Evolutionary conservation across 2,797 vertebrate species (phyloP).

Genomic region (Melanotaenia parkinsoni): DNA sequence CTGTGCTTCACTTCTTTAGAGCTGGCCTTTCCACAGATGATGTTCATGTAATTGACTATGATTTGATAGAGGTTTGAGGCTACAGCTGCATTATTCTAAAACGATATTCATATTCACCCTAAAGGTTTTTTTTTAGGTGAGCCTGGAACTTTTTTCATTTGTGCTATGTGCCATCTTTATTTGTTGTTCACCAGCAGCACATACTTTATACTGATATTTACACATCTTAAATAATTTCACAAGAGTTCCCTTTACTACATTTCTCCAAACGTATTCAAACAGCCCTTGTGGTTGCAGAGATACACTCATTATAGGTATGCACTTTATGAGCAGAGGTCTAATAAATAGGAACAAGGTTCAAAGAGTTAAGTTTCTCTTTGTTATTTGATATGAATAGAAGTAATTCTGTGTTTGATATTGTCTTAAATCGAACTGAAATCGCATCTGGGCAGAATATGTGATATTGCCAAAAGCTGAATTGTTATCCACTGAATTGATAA

Average conservation of each 20-base stretch:
- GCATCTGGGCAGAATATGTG: neutral
- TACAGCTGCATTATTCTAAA: neutral
- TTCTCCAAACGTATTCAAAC: neutral
- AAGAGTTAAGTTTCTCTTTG: too few relatives aligned
- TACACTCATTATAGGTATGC: neutral
- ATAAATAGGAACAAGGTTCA: neutral
- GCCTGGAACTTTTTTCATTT: neutral
- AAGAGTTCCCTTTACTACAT: neutral
- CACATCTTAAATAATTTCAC: too few relatives aligned
- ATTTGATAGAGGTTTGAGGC: too few relatives aligned
- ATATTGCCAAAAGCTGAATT: neutral
- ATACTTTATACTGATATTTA: too few relatives aligned
- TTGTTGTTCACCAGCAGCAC: neutral
- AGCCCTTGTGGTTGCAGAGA: neutral
- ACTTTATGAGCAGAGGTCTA: neutral
- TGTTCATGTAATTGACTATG: too few relatives aligned
- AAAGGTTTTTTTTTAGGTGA: neutral
- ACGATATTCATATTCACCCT: neutral
- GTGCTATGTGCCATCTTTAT: neutral
- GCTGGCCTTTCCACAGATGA: too few relatives aligned
- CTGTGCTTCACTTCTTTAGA: too few relatives aligned
- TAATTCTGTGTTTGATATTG: neutral
- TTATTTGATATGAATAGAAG: neutral
- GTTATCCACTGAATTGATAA: neutral
- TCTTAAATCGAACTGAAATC: neutral